These are phyloP conservation scores for Bemisia tabaci DNA, from an alignment of 1,140 invertebrate genomes.

Conservation along the genomic window DNA sequence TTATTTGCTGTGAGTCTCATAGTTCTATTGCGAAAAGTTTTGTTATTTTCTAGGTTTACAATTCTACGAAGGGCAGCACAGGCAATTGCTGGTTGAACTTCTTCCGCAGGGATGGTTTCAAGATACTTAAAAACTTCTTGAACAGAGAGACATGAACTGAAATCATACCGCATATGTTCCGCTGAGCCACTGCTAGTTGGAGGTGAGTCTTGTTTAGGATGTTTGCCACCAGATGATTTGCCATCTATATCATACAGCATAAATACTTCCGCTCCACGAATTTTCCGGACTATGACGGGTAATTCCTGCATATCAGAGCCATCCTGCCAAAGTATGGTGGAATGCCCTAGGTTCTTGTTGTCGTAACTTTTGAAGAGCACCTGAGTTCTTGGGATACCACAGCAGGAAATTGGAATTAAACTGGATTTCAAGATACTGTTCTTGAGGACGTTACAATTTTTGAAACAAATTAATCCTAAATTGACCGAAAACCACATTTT, in stretches of 20 bases:
- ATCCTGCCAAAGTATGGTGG: conserved; percentile 51
- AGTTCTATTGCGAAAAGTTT: conserved; percentile 19
- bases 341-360: conserved; percentile 27
- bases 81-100: conserved; percentile 37
- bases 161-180: conserved; percentile 29
- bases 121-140: conserved; percentile 29
- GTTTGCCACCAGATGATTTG: conserved; percentile 5
- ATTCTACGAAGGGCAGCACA: conserved; percentile 36
- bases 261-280: conserved; percentile 21
- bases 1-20: conserved; percentile 16
- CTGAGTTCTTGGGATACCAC: not conserved
- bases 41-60: conserved; percentile 37
- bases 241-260: conserved; percentile 9
- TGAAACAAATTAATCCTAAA: not conserved
- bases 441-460: not conserved
- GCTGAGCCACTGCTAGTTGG: conserved; percentile 13
- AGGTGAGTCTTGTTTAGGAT: not conserved
- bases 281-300: conserved; percentile 46
- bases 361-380: not conserved
- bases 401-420: not conserved
- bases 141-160: conserved; percentile 26
- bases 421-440: not conserved
- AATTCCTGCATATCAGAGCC: conserved; percentile 50
- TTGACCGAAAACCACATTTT: not conserved
- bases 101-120: conserved; percentile 33